Percentiles rank a stretch among this genome's conserved stretches.
phyloP scores from a whole-genome alignment of 2,113 vertebrate species.

The Laticauda laticaudata region DNA sequence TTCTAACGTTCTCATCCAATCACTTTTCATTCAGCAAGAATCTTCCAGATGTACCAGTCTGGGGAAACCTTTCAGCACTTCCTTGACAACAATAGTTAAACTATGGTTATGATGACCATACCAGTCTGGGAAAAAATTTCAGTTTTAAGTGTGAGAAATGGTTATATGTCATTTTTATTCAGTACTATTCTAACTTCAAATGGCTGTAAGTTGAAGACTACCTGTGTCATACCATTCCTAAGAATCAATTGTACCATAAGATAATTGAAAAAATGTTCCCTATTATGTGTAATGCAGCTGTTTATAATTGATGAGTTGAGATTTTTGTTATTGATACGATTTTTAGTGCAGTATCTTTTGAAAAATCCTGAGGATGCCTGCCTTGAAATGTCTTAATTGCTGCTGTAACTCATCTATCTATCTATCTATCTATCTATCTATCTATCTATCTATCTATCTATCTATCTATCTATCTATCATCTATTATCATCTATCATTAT shows the following conservation, averaged over 20 bases:
- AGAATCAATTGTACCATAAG: background rate
- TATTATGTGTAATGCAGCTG: background rate
- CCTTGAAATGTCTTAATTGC: background rate
- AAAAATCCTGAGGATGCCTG: background rate
- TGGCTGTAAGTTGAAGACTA: too few relatives aligned
- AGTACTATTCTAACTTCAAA: background rate
- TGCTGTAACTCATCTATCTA: background rate
- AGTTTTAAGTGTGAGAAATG: background rate
- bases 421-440: too few relatives aligned
- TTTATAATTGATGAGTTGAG: background rate
- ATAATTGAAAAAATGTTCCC: background rate
- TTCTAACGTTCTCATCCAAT: background rate
- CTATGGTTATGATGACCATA: too few relatives aligned
- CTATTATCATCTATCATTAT: too few relatives aligned
- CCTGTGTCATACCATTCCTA: background rate
- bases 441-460: too few relatives aligned
- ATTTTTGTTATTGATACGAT: background rate
- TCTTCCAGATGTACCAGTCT: background rate
- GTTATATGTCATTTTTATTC: background rate
- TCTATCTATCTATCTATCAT: too few relatives aligned
- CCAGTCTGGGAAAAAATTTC: too few relatives aligned
- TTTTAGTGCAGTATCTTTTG: background rate
- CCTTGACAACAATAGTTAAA: too few relatives aligned
- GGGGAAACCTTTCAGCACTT: background rate
- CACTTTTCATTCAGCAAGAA: background rate